These are phyloP conservation scores for Serrognathus titanus DNA, from an alignment of 2,888 invertebrate genomes.

Conservation along the genomic window DNA sequence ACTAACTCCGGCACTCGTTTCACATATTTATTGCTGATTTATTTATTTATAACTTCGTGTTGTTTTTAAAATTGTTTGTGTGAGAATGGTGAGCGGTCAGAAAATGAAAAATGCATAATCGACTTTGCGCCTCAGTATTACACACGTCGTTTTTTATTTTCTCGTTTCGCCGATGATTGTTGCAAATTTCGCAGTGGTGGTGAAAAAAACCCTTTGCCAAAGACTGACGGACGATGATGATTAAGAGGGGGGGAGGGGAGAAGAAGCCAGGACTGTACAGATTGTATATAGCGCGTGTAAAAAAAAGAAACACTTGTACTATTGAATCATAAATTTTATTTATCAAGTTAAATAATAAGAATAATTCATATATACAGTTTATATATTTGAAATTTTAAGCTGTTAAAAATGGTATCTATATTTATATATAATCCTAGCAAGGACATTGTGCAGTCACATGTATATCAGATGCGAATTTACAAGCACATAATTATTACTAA, in stretches of 20 bases:
- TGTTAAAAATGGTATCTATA: slow-evolving; percentile 7
- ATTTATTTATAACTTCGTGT: slow-evolving; percentile 4
- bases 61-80: neutral
- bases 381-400: slow-evolving; percentile 14
- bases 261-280: too few relatives aligned
- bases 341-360: slow-evolving; percentile 6
- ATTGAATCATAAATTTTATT: slow-evolving; percentile 4
- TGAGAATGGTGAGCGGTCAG: neutral
- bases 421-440: slow-evolving; percentile 3
- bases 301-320: neutral
- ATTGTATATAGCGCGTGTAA: too few relatives aligned
- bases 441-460: neutral
- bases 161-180: slow-evolving; percentile 6
- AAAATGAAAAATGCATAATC: too few relatives aligned
- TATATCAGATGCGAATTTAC: neutral
- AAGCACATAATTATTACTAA: neutral
- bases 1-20: slow-evolving; percentile 8
- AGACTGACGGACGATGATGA: too few relatives aligned
- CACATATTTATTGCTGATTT: slow-evolving; percentile 5
- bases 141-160: neutral
- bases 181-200: neutral
- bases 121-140: neutral
- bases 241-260: too few relatives aligned
- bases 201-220: too few relatives aligned
- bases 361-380: slow-evolving; percentile 8